A percentile compares a stretch with the other conserved stretches of the same genome.
Evolutionary conservation across 2,888 invertebrate genomes (phyloP).

Genomic region (Agrotis exclamationis): DNA sequence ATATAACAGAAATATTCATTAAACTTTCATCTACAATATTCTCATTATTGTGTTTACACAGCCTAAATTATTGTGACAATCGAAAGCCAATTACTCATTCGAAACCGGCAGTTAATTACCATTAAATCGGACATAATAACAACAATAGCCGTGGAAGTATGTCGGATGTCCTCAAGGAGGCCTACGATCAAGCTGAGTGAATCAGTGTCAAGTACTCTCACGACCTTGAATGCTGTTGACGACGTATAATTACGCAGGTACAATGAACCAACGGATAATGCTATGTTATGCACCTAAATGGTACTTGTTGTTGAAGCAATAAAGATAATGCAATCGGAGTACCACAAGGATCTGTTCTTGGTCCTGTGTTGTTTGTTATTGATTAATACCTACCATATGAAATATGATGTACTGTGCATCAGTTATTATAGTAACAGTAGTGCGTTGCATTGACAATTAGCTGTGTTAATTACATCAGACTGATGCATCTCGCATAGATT

Average conservation of each 20-base stretch:
- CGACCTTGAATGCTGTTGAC: slow-evolving; percentile 69
- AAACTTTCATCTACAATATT: not conserved
- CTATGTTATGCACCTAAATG: slow-evolving; percentile 49
- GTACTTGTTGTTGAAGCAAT: slow-evolving; percentile 50
- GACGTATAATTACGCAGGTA: slow-evolving; percentile 67
- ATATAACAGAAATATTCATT: not conserved
- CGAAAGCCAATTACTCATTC: slow-evolving; percentile 38
- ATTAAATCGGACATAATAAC: slow-evolving; percentile 66
- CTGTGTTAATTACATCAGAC: slow-evolving; percentile 37
- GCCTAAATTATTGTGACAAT: slow-evolving; percentile 12
- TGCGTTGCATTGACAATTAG: slow-evolving; percentile 41
- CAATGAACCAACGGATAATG: slow-evolving; percentile 72
- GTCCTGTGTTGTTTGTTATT: slow-evolving; percentile 44
- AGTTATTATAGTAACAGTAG: slow-evolving; percentile 14
- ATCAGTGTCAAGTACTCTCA: slow-evolving; percentile 81
- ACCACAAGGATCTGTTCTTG: slow-evolving; percentile 58
- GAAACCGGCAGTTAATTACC: slow-evolving; percentile 66
- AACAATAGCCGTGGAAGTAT: slow-evolving; percentile 71
- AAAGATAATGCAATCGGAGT: slow-evolving; percentile 62
- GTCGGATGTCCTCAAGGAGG: slow-evolving; percentile 85
- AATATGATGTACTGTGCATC: slow-evolving; percentile 16
- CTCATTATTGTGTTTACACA: slow-evolving; percentile 17
- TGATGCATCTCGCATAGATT: slow-evolving; percentile 48
- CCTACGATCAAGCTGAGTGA: slow-evolving; percentile 74
- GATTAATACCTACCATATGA: not conserved